Percentiles rank a stretch among this genome's conserved stretches.
Evolutionary conservation across 2,797 vertebrate genomes (phyloP).

Genomic region (Tamandua tetradactyla): DNA sequence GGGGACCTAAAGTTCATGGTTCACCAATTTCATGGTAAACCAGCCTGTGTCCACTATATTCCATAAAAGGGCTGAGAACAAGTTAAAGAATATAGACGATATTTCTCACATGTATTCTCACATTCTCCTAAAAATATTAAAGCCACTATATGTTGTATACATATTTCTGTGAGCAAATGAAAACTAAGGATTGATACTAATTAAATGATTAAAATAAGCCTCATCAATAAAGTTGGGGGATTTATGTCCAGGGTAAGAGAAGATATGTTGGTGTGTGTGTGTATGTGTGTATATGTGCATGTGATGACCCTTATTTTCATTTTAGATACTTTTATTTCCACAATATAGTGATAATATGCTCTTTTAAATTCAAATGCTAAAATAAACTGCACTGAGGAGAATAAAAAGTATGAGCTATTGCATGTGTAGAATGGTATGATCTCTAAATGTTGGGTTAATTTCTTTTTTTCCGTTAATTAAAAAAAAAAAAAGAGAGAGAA

Average conservation of each 20-base stretch:
- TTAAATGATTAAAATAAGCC: neutral
- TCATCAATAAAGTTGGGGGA: neutral
- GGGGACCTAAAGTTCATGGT: neutral
- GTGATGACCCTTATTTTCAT: neutral
- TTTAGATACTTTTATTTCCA: neutral
- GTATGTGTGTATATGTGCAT: neutral
- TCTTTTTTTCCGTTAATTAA: too few species aligned
- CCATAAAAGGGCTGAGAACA: neutral
- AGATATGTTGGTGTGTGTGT: neutral
- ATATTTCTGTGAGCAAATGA: neutral
- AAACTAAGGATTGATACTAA: neutral
- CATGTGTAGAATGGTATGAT: too few species aligned
- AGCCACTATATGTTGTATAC: neutral
- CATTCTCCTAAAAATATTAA: neutral
- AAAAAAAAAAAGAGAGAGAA: too few species aligned
- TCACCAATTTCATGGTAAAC: slow-evolving; percentile 17
- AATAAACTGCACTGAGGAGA: neutral
- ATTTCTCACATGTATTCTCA: neutral
- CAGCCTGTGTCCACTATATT: neutral
- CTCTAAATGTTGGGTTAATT: too few species aligned
- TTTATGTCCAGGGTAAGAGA: neutral
- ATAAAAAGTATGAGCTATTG: neutral
- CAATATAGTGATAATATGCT: neutral
- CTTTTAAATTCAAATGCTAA: slow-evolving; percentile 22
- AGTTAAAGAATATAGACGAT: neutral